Conservation (phyloP, 1,140 invertebrate genomes). For the Bombus pyrosoma region DNA sequence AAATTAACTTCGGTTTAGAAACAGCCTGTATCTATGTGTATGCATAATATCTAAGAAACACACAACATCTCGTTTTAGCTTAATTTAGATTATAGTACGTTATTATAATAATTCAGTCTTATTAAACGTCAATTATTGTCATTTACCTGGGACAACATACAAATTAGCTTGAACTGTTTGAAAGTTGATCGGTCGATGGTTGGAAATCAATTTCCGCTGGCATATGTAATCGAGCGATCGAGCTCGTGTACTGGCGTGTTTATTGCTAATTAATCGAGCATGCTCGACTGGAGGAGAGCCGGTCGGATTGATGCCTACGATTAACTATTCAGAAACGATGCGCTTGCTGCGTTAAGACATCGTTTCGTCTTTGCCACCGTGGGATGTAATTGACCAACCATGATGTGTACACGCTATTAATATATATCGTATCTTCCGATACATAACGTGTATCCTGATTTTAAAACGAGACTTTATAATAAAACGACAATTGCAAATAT, state of each 20-base stretch:
- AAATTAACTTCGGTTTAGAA: background rate
- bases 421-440: background rate
- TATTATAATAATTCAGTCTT: background rate
- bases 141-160: too few species aligned
- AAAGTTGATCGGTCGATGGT: background rate
- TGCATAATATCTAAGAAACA: background rate
- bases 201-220: conserved; percentile 34
- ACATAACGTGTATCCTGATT: background rate
- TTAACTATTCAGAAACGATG: conserved; percentile 23
- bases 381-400: background rate
- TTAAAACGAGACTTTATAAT: background rate
- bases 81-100: background rate
- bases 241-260: conserved; percentile 7
- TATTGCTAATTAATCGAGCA: conserved; percentile 41
- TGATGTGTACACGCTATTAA: conserved; percentile 17
- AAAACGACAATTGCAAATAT: background rate
- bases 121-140: background rate
- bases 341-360: too few species aligned
- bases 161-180: background rate
- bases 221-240: conserved; percentile 17
- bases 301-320: conserved; percentile 13
- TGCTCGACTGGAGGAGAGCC: background rate
- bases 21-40: background rate
- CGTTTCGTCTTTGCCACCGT: conserved; percentile 7
- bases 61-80: background rate